Evolutionary conservation across 2,797 vertebrate genomes (phyloP).

Genomic region (Morus bassanus): DNA sequence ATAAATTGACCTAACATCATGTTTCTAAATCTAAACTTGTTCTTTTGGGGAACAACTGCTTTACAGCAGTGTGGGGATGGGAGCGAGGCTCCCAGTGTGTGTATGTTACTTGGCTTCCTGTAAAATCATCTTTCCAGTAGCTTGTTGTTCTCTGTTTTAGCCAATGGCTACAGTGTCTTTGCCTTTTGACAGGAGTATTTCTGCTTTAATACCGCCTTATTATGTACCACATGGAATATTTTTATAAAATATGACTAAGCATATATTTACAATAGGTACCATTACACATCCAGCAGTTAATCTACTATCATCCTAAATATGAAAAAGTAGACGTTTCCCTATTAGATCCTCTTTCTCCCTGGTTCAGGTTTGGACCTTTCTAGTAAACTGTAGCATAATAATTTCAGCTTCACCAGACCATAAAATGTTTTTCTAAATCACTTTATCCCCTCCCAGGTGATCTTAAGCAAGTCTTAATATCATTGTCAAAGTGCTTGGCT

Average conservation of each 20-base stretch:
- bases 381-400: neutral
- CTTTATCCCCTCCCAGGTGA: neutral
- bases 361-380: neutral
- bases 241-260: neutral
- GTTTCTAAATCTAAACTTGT: neutral
- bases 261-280: neutral
- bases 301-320: neutral
- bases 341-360: neutral
- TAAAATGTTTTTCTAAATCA: neutral
- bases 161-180: neutral
- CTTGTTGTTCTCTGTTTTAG: neutral
- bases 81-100: neutral
- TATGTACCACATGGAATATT: neutral
- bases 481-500: neutral
- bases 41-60: neutral
- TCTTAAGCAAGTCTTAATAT: neutral
- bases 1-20: neutral
- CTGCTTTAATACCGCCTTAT: neutral
- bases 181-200: neutral
- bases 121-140: neutral
- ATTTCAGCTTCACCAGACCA: neutral
- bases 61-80: neutral
- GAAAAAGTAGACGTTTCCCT: neutral
- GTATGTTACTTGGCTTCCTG: accelerated
- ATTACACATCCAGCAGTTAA: neutral